These are phyloP conservation scores for cattle (Bos taurus) DNA, from an alignment of 2,113 vertebrate species.

Conservation along the genomic window ARS-UCD2.0 NC_037342.1:34214001-34214500, in stretches of 20 bases:
- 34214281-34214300: neutral
- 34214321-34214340: neutral
- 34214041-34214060: neutral
- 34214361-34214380: neutral
- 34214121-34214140: neutral
- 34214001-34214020: accelerated
- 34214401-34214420: neutral
- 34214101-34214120: neutral
- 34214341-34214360: neutral
- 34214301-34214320: accelerated
- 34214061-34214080: neutral
- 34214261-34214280: neutral
- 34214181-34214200: neutral
- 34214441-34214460: neutral
- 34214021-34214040: accelerated
- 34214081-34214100: accelerated
- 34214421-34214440: neutral
- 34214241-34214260: accelerated
- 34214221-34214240: neutral
- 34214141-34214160: neutral
- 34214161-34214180: neutral
- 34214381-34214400: neutral
- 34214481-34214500: neutral
- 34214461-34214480: neutral
- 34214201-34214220: neutral